Evolutionary conservation across 1,140 invertebrate genomes (phyloP).

Genomic region (Alviniconcha marisindica): DNA sequence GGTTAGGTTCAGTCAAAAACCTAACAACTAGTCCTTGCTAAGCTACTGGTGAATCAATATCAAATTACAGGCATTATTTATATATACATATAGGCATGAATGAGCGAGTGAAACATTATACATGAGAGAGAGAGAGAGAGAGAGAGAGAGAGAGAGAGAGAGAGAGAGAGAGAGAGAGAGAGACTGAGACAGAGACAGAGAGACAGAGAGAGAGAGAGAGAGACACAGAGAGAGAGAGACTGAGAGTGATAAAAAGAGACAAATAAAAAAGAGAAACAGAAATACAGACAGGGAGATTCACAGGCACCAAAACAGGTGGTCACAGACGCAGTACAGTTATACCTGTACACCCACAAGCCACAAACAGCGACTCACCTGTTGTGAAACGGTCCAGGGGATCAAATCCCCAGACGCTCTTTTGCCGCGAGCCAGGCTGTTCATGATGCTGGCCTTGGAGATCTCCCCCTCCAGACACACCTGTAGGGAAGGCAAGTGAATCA

Average conservation of each 20-base stretch:
- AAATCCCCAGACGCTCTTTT: conserved; percentile 95
- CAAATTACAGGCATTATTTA: no score
- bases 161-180: conserved; percentile 1
- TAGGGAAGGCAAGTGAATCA: no score
- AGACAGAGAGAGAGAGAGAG: not conserved
- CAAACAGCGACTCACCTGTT: conserved; percentile 81
- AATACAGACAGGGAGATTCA: not conserved
- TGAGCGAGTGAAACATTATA: not conserved
- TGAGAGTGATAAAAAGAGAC: not conserved
- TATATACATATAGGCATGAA: no score
- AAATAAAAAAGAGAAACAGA: not conserved
- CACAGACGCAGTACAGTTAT: not conserved
- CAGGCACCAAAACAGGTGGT: not conserved
- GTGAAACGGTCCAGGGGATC: conserved; percentile 98
- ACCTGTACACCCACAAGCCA: not conserved
- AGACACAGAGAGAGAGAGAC: not conserved
- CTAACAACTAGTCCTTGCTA: no score
- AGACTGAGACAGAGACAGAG: not conserved
- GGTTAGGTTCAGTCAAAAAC: no score
- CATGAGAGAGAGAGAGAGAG: not conserved
- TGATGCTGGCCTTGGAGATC: conserved; percentile 89
- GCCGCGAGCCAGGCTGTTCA: conserved; percentile 87
- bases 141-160: conserved; percentile 9
- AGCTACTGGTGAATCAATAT: no score
- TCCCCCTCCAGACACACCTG: conserved; percentile 96